These are phyloP conservation scores for Brachypodius melanocephalos DNA, from an alignment of 2,113 vertebrate species.

Conservation along the genomic window DNA sequence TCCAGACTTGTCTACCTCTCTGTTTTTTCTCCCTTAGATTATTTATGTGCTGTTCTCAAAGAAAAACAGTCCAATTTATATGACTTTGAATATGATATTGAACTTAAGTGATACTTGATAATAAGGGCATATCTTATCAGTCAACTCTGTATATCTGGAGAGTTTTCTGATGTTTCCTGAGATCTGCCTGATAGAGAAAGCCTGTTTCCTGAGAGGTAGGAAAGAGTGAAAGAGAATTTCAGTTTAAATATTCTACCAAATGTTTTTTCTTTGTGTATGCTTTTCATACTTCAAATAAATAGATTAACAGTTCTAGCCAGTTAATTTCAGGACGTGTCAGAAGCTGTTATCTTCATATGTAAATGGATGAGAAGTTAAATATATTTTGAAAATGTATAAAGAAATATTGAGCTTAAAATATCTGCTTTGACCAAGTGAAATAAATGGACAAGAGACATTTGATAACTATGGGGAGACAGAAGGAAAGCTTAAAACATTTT, in stretches of 20 bases:
- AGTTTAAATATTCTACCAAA: neutral
- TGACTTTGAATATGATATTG: neutral
- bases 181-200: neutral
- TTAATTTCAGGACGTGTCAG: neutral
- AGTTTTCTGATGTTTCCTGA: neutral
- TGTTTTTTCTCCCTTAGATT: neutral
- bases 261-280: neutral
- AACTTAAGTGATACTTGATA: neutral
- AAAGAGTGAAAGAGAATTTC: neutral
- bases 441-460: neutral
- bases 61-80: neutral
- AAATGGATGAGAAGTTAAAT: neutral
- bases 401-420: neutral
- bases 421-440: neutral
- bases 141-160: neutral
- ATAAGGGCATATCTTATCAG: neutral
- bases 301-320: neutral
- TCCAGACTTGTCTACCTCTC: neutral
- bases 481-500: neutral
- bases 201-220: neutral
- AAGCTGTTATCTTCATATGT: neutral
- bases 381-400: neutral
- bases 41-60: neutral
- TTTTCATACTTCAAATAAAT: neutral
- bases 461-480: neutral